Base-by-base conservation (phyloP, 2,888 invertebrate genomes). In the Ethmia dodecea region DNA sequence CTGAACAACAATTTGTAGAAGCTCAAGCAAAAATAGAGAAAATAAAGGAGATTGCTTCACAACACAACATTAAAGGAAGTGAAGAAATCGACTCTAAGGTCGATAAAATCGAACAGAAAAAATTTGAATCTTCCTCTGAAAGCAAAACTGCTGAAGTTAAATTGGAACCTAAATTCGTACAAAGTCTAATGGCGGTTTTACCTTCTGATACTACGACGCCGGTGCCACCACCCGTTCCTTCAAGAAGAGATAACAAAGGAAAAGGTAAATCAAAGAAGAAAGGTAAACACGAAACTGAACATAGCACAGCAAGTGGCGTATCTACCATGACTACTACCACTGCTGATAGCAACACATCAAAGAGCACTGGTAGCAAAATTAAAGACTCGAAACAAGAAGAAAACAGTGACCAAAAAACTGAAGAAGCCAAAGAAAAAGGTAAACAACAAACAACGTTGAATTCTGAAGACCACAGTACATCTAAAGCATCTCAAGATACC, bases 211-310 rank as follows among this genome's bases (percentile, higher is more conserved):
- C 20, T 20, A 20, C 2, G 2, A 20, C 14, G 9, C 25, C 28
- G 0, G 13, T 22, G 3, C 55, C 57, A 5, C 36, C 47, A 12
- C 60, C 66, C 15, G 69, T 67, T 35, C 79, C 81, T 8, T 45
- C 62, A 20, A 69, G 78, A 54, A 79, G 69, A 58, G 80, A 80
- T 31, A 56, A 69, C 16, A 84, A 79, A 54, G 67, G 69, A 4
- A 84, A 80, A 62, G 52, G 66, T 5, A 84, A 80, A 54, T 55
- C 60, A 3, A 84, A 79, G 43, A 76, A 73, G 42, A 84, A 77
- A 58, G 65, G 66, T 1, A 77, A 73, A 45, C 70, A 69, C 46
- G 72, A 77, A 28, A 4, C 34, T 14, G 29, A 44, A 18, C 47
- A 50, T 44, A 31, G 15, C 31, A n/a, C n/a, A n/a, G n/a, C n/a